phyloP scores from a whole-genome alignment of 2,888 invertebrate species.

The Eretmocerus hayati region DNA sequence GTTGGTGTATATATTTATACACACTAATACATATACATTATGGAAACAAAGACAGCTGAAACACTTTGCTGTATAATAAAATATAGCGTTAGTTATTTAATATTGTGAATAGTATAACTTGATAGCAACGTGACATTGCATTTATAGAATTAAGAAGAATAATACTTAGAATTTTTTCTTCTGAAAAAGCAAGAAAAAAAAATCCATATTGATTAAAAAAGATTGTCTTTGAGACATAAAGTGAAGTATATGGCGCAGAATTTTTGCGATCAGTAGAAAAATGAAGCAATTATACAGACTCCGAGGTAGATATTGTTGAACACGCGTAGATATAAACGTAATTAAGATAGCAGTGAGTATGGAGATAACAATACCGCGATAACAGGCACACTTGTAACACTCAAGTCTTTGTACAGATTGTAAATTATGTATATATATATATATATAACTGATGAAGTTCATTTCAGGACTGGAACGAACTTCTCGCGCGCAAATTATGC shows the following conservation, averaged over 20 bases:
- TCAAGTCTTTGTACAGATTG: neutral
- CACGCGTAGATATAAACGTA: conserved; percentile 11
- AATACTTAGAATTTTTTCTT: neutral
- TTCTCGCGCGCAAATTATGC: conserved; percentile 17
- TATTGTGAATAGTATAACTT: conserved; percentile 26
- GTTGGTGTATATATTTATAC: no score
- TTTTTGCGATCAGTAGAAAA: conserved; percentile 7
- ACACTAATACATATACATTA: conserved; percentile 8
- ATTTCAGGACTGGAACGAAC: conserved; percentile 6
- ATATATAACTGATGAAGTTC: no score
- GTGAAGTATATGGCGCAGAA: conserved; percentile 20
- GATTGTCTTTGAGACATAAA: conserved; percentile 7
- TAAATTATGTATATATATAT: neutral
- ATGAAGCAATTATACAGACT: conserved; percentile 19
- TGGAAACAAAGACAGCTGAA: conserved; percentile 29
- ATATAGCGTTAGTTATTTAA: conserved; percentile 28
- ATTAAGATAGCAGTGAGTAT: conserved; percentile 13
- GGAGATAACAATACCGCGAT: conserved; percentile 14
- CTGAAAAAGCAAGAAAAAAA: conserved; percentile 24
- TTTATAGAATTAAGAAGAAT: conserved; percentile 23
- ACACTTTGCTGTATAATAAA: conserved; percentile 31
- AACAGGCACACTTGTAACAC: conserved; percentile 16
- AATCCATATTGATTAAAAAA: conserved; percentile 4
- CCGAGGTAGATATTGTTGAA: conserved; percentile 8
- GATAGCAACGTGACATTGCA: conserved; percentile 44